Base-by-base conservation (phyloP, 2,797 vertebrate genomes). In the Aphelocoma californica region DNA sequence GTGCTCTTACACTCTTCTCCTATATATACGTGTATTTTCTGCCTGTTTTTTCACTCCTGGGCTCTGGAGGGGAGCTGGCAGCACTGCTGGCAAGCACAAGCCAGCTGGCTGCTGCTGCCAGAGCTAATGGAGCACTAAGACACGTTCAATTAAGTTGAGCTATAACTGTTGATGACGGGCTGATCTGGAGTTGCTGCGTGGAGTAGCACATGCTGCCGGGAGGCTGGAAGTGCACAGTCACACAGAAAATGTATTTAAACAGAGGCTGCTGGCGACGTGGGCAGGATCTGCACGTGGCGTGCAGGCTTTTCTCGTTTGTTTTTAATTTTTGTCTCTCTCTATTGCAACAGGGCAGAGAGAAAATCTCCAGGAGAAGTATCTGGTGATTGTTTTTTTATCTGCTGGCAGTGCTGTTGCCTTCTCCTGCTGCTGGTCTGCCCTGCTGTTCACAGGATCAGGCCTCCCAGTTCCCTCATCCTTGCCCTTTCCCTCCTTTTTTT, bases 121-220 rank as follows among this genome's bases (percentile, higher is more conserved):
- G 75, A 91, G 90, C 77, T 96, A 88, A 93, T 79, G 86, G 95
- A 93, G 88, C 53, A 4, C 92, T 93, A 48, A 71, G 82, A 53
- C 83, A 81, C 10, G 5, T 93, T 78, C 77, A 60, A 25, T 96
- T 90, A 88, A 93, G 80, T 73, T 2, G 3, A 74, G 65, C 75
- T 78, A 0, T 90, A 81, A 51, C 90, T 64, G 69, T 50, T 83
- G 71, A 38, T 0, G 26, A 29, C 66, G 21, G 13, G 80, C 83
- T 94, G 75, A 29, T 53, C 73, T 40, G 69, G 88, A 92, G 86
- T 28, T 58, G 72, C 66, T 77, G 64, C 1, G 7, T 53, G 23
- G 75, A 44, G 69, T 82, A 82, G 66, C 36, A 14, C 62, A 53
- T n/a, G 74, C 81, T 82, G 71, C 66, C 12, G 8, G 32, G 61